Evolutionary conservation across 2,113 vertebrate genomes (phyloP), one percentile per base, ranked within the genome.

Genomic region (Hoplias malabaricus): DNA sequence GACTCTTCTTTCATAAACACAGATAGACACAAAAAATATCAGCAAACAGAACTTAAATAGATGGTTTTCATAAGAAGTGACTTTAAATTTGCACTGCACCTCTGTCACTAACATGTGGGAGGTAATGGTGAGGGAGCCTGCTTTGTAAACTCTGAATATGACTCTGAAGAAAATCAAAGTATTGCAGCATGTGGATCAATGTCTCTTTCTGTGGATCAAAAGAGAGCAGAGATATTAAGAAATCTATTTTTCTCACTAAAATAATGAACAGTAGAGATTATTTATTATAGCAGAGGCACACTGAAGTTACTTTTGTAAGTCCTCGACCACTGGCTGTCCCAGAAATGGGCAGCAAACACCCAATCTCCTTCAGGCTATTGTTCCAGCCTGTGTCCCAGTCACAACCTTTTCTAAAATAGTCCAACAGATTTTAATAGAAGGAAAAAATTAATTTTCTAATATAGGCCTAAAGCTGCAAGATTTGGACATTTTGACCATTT

Each of bases 351-450:
- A 86, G 78, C 40, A 86, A 59, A 36, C 59, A 61, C 0, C 80
- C 38, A 5, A 86, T 82, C 31, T 86, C 74, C 65, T 78, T 86
- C 42, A 86, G 78, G 34, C 74, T 82, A 68, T 75, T 81, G n/a
- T 56, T 75, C 75, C 79, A 83, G 25, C 48, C 61, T 42, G 57
- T 77, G 50, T 57, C 75, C 50, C 75, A 68, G 27, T 81, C 56
- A 21, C 19, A 69, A 16, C 14, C 40, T 13, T 69, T 40, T 67
- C 61, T 75, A 54, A 54, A 75, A 54, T 21, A 14, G 12, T 29
- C 33, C 33, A 75, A 66, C 8, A 11, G 23, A n/a, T n/a, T 61
- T 74, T 50, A 63, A n/a, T 7, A 21, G 31, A 23, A 23, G 48
- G 19, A 19, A 8, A 2, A n/a, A 7, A 16, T 50, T 5, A 19